These are phyloP conservation scores for Psittacula derbiana DNA, from an alignment of 2,797 vertebrate species.

Conservation along the genomic window DNA sequence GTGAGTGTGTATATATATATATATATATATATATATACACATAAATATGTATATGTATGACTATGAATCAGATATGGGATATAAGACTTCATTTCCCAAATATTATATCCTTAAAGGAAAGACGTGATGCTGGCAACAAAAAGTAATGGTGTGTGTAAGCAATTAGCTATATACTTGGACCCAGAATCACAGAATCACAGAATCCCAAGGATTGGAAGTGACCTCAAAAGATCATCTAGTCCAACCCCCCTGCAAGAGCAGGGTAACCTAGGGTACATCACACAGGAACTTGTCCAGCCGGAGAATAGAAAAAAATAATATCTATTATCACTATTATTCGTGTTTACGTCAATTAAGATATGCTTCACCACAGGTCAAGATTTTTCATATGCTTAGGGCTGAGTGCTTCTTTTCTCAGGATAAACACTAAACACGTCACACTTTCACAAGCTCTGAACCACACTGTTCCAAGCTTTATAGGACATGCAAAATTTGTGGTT, in stretches of 20 bases:
- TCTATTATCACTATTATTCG: neutral
- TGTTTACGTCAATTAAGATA: neutral
- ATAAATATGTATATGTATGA: neutral
- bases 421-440: neutral
- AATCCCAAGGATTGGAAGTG: no score
- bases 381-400: neutral
- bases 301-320: neutral
- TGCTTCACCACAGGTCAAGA: neutral
- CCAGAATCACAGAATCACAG: neutral
- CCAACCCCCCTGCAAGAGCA: no score
- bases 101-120: neutral
- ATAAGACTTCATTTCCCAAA: neutral
- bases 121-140: neutral
- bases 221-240: no score
- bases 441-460: neutral
- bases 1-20: neutral
- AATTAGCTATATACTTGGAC: neutral
- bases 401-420: neutral
- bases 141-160: neutral
- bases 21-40: neutral
- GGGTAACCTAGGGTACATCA: no score
- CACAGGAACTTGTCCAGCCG: no score
- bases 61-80: neutral
- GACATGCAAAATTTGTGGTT: neutral
- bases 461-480: neutral